phyloP scores from a whole-genome alignment of 2,888 invertebrate genomes.

The Melanargia galathea region DNA sequence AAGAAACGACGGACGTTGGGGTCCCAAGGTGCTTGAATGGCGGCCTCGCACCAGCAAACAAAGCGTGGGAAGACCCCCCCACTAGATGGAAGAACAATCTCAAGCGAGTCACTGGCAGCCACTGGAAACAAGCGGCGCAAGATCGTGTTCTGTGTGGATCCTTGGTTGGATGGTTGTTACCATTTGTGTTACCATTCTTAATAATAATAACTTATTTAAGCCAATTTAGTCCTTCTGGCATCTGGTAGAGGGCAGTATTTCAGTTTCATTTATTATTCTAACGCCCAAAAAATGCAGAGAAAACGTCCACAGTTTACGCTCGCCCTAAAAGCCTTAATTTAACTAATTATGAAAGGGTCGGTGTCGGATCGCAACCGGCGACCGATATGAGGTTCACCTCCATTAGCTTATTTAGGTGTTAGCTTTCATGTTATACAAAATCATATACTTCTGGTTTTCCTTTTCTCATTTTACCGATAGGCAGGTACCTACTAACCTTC shows the following conservation, averaged over 20 bases:
- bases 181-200: no score
- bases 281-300: not conserved
- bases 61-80: no score
- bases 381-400: conserved; percentile 11
- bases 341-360: conserved; percentile 31
- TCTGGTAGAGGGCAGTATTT: not conserved
- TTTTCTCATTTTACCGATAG: no score
- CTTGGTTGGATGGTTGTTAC: no score
- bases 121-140: no score
- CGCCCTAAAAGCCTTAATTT: conserved; percentile 28
- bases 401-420: conserved; percentile 20
- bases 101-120: no score
- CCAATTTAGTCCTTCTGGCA: not conserved
- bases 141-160: no score
- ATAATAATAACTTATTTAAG: not conserved
- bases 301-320: conserved; percentile 7
- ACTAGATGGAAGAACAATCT: no score
- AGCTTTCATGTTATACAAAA: not conserved
- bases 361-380: conserved; percentile 18
- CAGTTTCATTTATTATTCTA: not conserved
- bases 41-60: no score
- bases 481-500: not conserved
- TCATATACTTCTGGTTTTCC: not conserved
- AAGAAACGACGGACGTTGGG: no score
- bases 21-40: no score